Evolutionary conservation across 2,797 vertebrate species (phyloP).

Genomic region (Spea hammondii): DNA sequence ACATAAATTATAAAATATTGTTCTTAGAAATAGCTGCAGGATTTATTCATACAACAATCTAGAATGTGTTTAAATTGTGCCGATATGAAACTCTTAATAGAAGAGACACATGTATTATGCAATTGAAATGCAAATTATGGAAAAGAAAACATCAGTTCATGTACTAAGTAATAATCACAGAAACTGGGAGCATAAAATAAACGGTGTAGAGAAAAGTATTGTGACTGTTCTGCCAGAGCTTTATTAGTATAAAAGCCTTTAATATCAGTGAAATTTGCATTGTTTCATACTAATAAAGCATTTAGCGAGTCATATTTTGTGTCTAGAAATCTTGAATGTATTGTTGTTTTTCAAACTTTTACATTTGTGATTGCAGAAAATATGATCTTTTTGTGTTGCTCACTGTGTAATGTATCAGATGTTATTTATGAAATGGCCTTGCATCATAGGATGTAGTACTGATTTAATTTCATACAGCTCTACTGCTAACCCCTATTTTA

Average conservation of each 20-base stretch:
- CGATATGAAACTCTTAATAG: not conserved
- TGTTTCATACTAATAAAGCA: too few species aligned
- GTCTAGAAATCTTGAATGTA: too few species aligned
- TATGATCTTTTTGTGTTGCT: too few species aligned
- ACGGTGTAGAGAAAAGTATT: not conserved
- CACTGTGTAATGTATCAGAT: too few species aligned
- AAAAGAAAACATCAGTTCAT: not conserved
- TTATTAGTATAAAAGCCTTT: not conserved
- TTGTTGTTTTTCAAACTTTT: too few species aligned
- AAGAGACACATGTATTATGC: slow-evolving; percentile 6
- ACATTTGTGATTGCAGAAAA: too few species aligned
- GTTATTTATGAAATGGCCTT: too few species aligned
- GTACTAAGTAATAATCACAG: slow-evolving; percentile 13
- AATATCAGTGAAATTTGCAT: too few species aligned
- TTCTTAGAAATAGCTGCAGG: slow-evolving; percentile 8
- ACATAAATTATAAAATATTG: not conserved
- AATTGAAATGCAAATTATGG: slow-evolving; percentile 18
- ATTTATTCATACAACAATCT: not conserved
- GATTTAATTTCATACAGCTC: too few species aligned
- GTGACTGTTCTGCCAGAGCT: not conserved
- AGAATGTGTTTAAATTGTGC: not conserved
- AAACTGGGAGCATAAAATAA: slow-evolving; percentile 4
- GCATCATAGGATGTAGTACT: too few species aligned
- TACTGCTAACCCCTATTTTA: too few species aligned
- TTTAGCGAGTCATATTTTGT: too few species aligned